Percentiles rank a stretch among this genome's conserved stretches.
phyloP scores from a whole-genome alignment of 2,113 vertebrate species.

The Orycteropus afer region DNA sequence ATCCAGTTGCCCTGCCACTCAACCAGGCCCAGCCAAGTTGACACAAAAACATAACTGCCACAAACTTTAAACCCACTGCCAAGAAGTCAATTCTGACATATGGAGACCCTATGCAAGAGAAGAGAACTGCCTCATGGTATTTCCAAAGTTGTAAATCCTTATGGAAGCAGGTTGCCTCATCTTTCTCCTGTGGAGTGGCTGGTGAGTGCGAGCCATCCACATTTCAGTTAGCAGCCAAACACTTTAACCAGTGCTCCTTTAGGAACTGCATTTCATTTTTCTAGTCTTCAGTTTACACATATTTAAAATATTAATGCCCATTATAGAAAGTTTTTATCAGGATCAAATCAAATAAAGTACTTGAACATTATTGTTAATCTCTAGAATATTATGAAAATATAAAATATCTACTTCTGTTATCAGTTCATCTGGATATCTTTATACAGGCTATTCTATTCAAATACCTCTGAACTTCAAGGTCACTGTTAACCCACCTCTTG shows the following conservation, averaged over 20 bases:
- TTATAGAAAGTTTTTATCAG: conserved; percentile 18
- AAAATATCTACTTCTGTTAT: neutral
- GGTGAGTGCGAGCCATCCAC: neutral
- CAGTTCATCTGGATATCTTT: neutral
- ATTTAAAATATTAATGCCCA: neutral
- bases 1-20: too few species aligned
- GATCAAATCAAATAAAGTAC: neutral
- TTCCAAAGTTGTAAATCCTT: neutral
- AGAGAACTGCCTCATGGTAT: neutral
- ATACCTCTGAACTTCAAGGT: conserved; percentile 30
- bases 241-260: neutral
- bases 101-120: too few species aligned
- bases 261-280: neutral
- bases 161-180: neutral
- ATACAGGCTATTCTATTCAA: neutral
- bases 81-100: too few species aligned
- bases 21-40: too few species aligned
- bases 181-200: neutral
- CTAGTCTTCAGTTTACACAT: conserved; percentile 20
- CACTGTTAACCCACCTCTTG: neutral
- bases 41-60: too few species aligned
- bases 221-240: neutral
- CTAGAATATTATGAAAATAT: neutral
- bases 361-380: neutral
- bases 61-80: neutral